These are phyloP conservation scores for Abrostola tripartita DNA, from an alignment of 2,888 invertebrate genomes.

Conservation along the genomic window DNA sequence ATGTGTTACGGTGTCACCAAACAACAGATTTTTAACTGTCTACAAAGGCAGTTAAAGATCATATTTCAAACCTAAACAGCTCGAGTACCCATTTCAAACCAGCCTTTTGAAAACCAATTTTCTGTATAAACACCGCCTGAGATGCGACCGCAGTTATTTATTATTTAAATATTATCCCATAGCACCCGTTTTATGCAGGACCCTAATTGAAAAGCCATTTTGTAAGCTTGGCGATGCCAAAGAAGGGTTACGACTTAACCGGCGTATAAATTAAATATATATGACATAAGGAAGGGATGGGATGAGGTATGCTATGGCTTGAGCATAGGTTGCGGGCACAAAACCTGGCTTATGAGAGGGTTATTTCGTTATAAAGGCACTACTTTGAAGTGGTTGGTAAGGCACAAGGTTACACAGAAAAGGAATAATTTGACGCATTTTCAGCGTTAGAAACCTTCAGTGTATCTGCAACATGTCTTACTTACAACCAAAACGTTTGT, in stretches of 20 bases:
- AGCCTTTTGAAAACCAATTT: conserved; percentile 64
- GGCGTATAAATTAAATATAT: conserved; percentile 4
- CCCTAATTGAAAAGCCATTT: conserved; percentile 50
- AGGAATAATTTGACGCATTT: too few species aligned
- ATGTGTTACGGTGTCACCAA: too few species aligned
- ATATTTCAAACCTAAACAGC: not conserved
- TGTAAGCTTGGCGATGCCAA: conserved; percentile 4
- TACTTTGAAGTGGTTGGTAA: too few species aligned
- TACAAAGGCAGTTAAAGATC: too few species aligned
- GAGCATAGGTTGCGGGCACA: not conserved
- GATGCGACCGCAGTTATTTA: conserved; percentile 58
- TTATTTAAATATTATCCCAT: conserved; percentile 66
- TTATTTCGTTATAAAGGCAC: too few species aligned
- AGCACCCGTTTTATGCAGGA: conserved; percentile 14
- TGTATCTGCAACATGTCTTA: too few species aligned
- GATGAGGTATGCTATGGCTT: not conserved
- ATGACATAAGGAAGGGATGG: not conserved
- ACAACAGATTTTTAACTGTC: too few species aligned
- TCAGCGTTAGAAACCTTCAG: too few species aligned
- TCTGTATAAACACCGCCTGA: conserved; percentile 64
- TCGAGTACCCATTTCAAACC: conserved; percentile 27
- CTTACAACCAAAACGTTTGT: too few species aligned
- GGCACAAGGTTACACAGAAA: too few species aligned
- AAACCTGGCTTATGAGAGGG: not conserved
- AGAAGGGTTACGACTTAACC: conserved; percentile 6